Conservation (phyloP, 2,113 vertebrate genomes). For the Forbesichthys agassizii region DNA sequence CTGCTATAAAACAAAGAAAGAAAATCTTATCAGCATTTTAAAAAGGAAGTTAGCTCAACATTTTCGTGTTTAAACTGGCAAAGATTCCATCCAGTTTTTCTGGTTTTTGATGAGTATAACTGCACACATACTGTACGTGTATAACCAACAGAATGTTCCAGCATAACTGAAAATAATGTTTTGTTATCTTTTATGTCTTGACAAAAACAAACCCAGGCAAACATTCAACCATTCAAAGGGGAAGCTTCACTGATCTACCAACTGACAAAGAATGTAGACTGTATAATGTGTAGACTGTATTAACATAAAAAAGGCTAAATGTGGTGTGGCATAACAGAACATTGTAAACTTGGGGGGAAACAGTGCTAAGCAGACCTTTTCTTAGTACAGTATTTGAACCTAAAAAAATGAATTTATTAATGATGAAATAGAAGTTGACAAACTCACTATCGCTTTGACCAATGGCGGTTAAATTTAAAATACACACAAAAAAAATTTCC, state of each 20-base stretch:
- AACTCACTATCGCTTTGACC: conserved; percentile 1
- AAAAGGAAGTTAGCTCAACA: conserved; percentile 8
- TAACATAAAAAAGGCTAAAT: conserved; percentile 31
- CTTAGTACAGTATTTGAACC: no score
- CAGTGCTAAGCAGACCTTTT: neutral
- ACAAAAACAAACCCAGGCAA: conserved; percentile 7
- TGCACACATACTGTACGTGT: conserved; percentile 34
- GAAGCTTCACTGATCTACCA: conserved; percentile 36
- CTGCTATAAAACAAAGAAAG: neutral
- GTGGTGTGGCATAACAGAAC: conserved; percentile 42
- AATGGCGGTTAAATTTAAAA: neutral
- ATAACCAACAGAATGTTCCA: conserved; percentile 53
- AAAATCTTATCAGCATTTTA: conserved; percentile 33
- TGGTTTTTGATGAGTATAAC: conserved; percentile 60
- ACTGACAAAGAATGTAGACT: conserved; percentile 40
- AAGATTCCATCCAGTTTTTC: conserved; percentile 53
- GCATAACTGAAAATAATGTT: conserved; percentile 46
- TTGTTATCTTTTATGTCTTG: conserved; percentile 45
- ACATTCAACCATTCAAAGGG: conserved; percentile 40
- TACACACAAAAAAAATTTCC: neutral
- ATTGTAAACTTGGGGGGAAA: neutral
- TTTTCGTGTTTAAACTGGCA: conserved; percentile 14
- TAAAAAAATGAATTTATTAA: neutral
- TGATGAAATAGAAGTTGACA: neutral
- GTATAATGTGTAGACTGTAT: conserved; percentile 42